Base-by-base conservation (phyloP, 2,113 vertebrate species). In the Onychostruthus taczanowskii region DNA sequence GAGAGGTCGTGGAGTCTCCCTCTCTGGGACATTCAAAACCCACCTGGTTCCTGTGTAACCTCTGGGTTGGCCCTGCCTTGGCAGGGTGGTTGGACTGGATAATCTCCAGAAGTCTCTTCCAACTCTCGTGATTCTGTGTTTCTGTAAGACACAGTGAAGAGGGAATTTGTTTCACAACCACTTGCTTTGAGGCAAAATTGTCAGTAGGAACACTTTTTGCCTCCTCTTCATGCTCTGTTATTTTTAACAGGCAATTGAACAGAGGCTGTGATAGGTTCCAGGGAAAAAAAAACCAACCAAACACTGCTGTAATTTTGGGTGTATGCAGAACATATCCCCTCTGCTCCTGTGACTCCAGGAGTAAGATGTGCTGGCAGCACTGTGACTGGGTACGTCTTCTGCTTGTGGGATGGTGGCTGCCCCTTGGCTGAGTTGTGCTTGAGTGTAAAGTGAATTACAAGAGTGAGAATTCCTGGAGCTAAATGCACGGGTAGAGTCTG, bases 401-500 rank as follows among this genome's bases (percentile, higher is more conserved):
- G 47, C 15, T 11, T 16, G 28, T 67, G 70, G n/a, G 59, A 7
- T 47, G 59, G 27, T 47, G 22, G 7, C 26, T 28, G 13, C 16
- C 39, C 7, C 15, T 43, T 3, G 15, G 12, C 35, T 35, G 4
- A 39, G 69, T 46, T 37, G 11, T 0, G 35, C 31, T 43, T 14
- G 35, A 9, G 30, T 49, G 52, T 58, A 20, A 13, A 1, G 0
- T 9, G 16, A 46, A 27, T 61, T 16, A 6, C n/a, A 35, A 5
- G 14, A 39, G 9, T 35, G 53, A 22, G 26, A 73, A 35, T 53
- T 67, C 13, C 5, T 1, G 3, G 33, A 55, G 44, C 9, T 20
- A 13, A 30, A 33, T 10, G 28, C 1, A 4, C 0, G 1, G 35
- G 18, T 18, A 3, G 30, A 30, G 44, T 17, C 1, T 2, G 2